These are phyloP conservation scores for Enteromius trimaculatus DNA, from an alignment of 2,797 vertebrate genomes.

Conservation along the genomic window DNA sequence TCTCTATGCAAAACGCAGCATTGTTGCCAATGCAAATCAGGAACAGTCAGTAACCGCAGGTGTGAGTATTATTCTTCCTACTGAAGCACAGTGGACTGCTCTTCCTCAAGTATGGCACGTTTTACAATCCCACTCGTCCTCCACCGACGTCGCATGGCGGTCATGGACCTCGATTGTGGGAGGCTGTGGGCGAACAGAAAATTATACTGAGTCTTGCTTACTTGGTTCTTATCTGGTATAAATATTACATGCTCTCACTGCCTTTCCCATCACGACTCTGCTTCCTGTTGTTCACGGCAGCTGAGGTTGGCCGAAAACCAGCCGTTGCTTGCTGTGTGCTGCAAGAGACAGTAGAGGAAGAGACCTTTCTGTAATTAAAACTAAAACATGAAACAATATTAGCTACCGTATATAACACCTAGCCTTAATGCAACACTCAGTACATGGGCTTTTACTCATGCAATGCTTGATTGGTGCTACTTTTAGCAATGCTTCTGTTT, in stretches of 20 bases:
- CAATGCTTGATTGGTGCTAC: neutral
- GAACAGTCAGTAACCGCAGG: conserved; percentile 56
- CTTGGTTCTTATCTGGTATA: conserved; percentile 38
- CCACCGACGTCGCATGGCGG: conserved; percentile 42
- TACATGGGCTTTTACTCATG: neutral
- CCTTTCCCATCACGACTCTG: conserved; percentile 38
- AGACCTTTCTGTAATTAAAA: conserved; percentile 19
- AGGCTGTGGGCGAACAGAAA: conserved; percentile 49
- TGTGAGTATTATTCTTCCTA: conserved; percentile 46
- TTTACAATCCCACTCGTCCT: conserved; percentile 35
- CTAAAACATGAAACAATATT: conserved; percentile 2
- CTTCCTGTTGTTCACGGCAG: conserved; percentile 18
- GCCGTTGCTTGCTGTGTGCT: neutral
- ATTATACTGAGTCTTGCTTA: conserved; percentile 34
- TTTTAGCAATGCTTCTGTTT: no score
- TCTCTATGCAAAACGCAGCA: conserved; percentile 57
- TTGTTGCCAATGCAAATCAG: conserved; percentile 60
- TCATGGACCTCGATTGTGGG: no score
- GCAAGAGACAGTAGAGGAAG: neutral
- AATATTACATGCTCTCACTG: conserved; percentile 51
- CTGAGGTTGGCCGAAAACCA: conserved; percentile 9
- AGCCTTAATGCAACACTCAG: neutral
- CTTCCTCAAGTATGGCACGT: conserved; percentile 31
- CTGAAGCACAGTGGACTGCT: conserved; percentile 24
- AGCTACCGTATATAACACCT: neutral